Evolutionary conservation across 2,888 invertebrate genomes (phyloP).

Genomic region (Baccha elongata): DNA sequence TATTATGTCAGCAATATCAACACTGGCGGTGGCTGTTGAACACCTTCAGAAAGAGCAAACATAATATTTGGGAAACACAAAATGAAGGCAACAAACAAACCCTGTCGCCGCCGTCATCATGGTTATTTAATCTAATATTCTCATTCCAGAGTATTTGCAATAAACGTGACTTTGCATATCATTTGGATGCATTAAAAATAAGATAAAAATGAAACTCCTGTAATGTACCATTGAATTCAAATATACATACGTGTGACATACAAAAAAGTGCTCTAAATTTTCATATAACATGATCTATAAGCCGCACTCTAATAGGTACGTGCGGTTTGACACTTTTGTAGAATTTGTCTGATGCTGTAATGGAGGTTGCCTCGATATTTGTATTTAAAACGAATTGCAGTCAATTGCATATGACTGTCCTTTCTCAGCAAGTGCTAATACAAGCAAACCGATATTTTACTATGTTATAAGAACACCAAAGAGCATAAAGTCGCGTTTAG

Average conservation of each 20-base stretch:
- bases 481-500: no score
- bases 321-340: not conserved
- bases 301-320: not conserved
- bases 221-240: not conserved
- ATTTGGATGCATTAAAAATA: no score
- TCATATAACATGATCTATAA: not conserved
- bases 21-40: no score
- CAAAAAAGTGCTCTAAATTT: not conserved
- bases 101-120: not conserved
- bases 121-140: not conserved
- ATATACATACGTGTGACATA: not conserved
- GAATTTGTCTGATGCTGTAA: no score
- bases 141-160: slow-evolving; percentile 19
- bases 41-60: no score
- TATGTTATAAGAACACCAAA: no score
- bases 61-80: not conserved
- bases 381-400: no score
- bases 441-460: no score
- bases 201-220: not conserved
- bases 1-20: no score
- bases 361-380: no score
- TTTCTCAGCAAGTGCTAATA: no score
- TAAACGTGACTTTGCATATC: slow-evolving; percentile 37
- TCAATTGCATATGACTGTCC: no score
- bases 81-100: not conserved